Percentiles rank a stretch among this genome's conserved stretches.
Evolutionary conservation across 2,888 invertebrate genomes (phyloP).

Genomic region (Hypercompe scribonia): DNA sequence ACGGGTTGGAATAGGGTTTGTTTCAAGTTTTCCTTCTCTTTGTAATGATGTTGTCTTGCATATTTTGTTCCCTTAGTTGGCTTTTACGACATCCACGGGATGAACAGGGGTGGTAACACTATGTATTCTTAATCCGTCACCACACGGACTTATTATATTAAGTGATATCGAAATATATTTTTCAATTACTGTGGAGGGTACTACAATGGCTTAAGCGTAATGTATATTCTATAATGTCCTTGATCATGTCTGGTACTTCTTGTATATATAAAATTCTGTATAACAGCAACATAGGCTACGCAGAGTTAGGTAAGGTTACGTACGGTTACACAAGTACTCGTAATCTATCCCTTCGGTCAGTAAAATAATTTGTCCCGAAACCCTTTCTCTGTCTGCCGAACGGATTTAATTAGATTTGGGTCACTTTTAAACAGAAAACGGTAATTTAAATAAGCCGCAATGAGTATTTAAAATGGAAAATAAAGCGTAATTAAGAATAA

Average conservation of each 20-base stretch:
- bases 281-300: neutral
- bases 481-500: neutral
- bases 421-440: neutral
- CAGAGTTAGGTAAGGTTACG: neutral
- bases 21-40: too few relatives aligned
- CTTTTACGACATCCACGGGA: too few relatives aligned
- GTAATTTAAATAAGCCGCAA: neutral
- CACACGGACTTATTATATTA: too few relatives aligned
- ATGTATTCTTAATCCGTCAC: too few relatives aligned
- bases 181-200: too few relatives aligned
- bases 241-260: neutral
- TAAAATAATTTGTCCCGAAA: neutral
- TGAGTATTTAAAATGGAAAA: neutral
- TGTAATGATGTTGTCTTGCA: too few relatives aligned
- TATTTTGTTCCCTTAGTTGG: too few relatives aligned
- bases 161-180: too few relatives aligned
- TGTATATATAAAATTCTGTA: neutral
- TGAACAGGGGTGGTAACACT: too few relatives aligned
- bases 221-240: too few relatives aligned
- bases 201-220: neutral
- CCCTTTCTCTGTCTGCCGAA: neutral
- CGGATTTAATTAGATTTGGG: neutral
- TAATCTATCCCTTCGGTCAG: neutral
- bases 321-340: neutral
- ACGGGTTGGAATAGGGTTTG: too few relatives aligned